phyloP scores from a whole-genome alignment of 2,113 vertebrate genomes.

The Crocuta crocuta region DNA sequence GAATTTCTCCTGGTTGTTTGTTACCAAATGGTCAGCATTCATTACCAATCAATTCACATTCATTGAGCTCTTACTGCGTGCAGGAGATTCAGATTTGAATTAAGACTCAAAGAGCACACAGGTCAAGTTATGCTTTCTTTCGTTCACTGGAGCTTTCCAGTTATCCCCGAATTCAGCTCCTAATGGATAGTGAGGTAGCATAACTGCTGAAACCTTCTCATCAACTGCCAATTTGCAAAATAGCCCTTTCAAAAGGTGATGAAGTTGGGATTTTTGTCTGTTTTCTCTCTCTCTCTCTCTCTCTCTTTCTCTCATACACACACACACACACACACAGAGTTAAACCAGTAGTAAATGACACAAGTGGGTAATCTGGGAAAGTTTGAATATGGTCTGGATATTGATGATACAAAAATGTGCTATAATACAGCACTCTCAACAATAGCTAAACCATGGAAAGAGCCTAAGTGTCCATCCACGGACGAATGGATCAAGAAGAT shows the following conservation, averaged over 20 bases:
- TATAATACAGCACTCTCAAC: not conserved
- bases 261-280: not conserved
- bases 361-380: not conserved
- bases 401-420: not conserved
- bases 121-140: not conserved
- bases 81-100: not conserved
- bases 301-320: not conserved
- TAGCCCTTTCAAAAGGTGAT: not conserved
- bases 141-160: not conserved
- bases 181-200: not conserved
- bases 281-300: not conserved
- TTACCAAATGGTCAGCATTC: not conserved
- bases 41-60: not conserved
- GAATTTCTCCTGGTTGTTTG: not conserved
- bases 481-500: too few species aligned
- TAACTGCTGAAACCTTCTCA: not conserved
- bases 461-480: too few species aligned
- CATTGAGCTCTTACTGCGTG: not conserved
- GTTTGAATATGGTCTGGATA: not conserved
- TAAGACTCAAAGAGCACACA: not conserved
- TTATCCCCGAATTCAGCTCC: not conserved
- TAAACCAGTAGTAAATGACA: not conserved
- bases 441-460: too few species aligned
- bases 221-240: conserved; percentile 31
- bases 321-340: too few species aligned